Percentiles rank a stretch among this genome's conserved stretches.
phyloP scores from a whole-genome alignment of 2,113 vertebrate species.

The Lynx canadensis region DNA sequence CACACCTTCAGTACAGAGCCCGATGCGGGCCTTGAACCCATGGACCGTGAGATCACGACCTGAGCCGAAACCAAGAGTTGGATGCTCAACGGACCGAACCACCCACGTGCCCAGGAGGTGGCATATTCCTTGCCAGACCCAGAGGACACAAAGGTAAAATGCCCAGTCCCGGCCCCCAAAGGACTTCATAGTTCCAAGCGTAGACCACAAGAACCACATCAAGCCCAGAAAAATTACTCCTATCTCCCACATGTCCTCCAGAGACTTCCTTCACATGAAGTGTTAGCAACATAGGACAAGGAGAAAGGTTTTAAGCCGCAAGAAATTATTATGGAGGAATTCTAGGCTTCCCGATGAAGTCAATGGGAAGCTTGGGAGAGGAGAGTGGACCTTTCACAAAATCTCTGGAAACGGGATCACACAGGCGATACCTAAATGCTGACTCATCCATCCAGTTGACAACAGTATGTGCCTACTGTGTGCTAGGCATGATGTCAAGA shows the following conservation, averaged over 20 bases:
- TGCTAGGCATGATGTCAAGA: not conserved
- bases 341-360: not conserved
- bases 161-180: accelerated
- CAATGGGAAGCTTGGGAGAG: not conserved
- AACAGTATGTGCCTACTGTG: not conserved
- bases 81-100: too few relatives aligned
- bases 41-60: too few relatives aligned
- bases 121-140: not conserved
- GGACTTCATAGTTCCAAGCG: not conserved
- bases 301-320: not conserved
- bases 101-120: too few relatives aligned
- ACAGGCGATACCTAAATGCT: not conserved
- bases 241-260: not conserved
- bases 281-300: not conserved
- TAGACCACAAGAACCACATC: not conserved
- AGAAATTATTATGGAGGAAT: not conserved
- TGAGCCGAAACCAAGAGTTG: too few relatives aligned
- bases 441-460: not conserved
- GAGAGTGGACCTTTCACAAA: not conserved
- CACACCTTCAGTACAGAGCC: too few relatives aligned
- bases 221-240: not conserved
- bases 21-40: too few relatives aligned
- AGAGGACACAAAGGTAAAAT: too few relatives aligned
- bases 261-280: not conserved
- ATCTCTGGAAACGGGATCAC: not conserved